Evolutionary conservation across 2,797 vertebrate genomes (phyloP).

Genomic region (Enteromius unitaeniatus): DNA sequence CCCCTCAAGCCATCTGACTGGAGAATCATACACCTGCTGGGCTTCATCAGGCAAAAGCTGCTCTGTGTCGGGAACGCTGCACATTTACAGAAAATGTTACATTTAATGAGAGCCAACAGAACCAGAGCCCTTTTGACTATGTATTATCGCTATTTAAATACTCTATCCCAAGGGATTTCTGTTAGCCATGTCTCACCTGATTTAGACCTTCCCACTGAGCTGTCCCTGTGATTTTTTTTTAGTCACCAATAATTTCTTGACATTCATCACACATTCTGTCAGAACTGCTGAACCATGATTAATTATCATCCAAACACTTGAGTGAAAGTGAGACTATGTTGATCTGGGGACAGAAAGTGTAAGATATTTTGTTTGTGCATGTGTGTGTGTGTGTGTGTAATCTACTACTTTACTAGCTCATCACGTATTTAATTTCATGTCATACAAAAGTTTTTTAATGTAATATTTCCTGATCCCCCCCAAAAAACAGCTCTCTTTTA

Average conservation of each 20-base stretch:
- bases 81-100: slow-evolving; percentile 20
- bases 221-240: slow-evolving; percentile 30
- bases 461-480: neutral
- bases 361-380: neutral
- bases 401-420: neutral
- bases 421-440: neutral
- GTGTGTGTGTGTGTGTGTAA: neutral
- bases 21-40: slow-evolving; percentile 77
- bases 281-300: slow-evolving; percentile 40
- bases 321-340: slow-evolving; percentile 36
- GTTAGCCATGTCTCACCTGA: slow-evolving; percentile 27
- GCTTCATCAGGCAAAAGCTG: slow-evolving; percentile 76
- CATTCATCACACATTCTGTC: slow-evolving; percentile 43
- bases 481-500: neutral
- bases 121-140: slow-evolving; percentile 25
- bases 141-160: slow-evolving; percentile 8
- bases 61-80: slow-evolving; percentile 60
- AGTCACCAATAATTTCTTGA: slow-evolving; percentile 40
- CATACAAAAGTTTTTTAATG: neutral
- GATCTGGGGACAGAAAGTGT: slow-evolving; percentile 22
- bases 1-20: slow-evolving; percentile 84
- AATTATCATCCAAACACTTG: slow-evolving; percentile 44
- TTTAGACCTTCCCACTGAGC: slow-evolving; percentile 23
- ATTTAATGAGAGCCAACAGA: neutral
- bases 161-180: neutral